These are phyloP conservation scores for Nothobranchius kuhntae DNA, from an alignment of 2,113 vertebrate genomes.

Conservation along the genomic window DNA sequence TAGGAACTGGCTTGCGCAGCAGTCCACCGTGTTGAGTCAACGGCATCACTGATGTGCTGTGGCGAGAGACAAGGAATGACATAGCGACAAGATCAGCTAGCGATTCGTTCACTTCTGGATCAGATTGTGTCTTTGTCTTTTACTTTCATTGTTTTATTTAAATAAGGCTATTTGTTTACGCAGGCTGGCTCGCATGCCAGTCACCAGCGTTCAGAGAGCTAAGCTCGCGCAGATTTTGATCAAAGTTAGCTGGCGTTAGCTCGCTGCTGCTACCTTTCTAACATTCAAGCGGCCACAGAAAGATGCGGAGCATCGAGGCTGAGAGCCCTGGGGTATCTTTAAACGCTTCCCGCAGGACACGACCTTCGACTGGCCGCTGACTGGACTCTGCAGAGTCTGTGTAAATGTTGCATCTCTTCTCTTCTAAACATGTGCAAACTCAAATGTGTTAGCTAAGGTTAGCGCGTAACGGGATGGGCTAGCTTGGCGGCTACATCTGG, in stretches of 20 bases:
- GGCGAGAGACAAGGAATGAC: constrained; percentile 55
- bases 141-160: background rate
- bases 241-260: constrained; percentile 62
- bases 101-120: constrained; percentile 18
- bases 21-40: constrained; percentile 60
- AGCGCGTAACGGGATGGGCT: constrained; percentile 11
- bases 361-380: constrained; percentile 75
- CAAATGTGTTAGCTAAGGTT: constrained; percentile 27
- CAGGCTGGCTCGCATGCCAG: background rate
- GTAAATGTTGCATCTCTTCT: constrained; percentile 56
- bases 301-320: constrained; percentile 77
- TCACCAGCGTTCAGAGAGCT: constrained; percentile 31
- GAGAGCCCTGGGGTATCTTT: constrained; percentile 69
- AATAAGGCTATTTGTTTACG: background rate
- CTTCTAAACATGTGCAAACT: constrained; percentile 55
- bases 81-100: constrained; percentile 41
- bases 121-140: background rate
- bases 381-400: constrained; percentile 54
- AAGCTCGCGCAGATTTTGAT: constrained; percentile 49
- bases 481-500: constrained; percentile 42
- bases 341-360: constrained; percentile 63
- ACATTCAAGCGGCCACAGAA: constrained; percentile 64
- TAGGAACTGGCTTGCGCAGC: constrained; percentile 67
- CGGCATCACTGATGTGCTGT: constrained; percentile 29
- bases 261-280: constrained; percentile 57